Base-by-base conservation (phyloP, 2,797 vertebrate genomes). In the Oophaga sylvatica region DNA sequence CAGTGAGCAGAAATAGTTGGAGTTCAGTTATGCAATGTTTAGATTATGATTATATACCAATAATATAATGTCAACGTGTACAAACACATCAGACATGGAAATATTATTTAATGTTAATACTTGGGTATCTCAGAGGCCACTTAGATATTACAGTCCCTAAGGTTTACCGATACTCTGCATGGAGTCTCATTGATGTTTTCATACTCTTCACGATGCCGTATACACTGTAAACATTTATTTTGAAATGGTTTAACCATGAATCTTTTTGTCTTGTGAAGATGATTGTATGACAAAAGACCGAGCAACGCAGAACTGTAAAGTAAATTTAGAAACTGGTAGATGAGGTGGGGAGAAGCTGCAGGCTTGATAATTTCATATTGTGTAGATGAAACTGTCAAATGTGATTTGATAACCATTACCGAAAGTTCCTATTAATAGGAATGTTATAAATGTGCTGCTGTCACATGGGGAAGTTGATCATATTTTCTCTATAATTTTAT, bases 351-450 rank as follows among this genome's bases (percentile, higher is more conserved):
- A 22, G 26, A 87, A 67, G 45, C 48, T 56, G 59, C 48, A 53
- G 79, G 79, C 83, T 85, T 85, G 13, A 62, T 41, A 85, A 81
- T 70, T 81, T 77, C 45, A 81, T 88, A 85, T 67, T 82, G 70
- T 85, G 70, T 85, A 57, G 62, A 84, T 57, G 41, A 81, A 71
- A 57, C 56, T 85, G 87, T 85, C 83, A 88, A 76, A 80, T 80
- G 17, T 73, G 57, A 84, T 80, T 80, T 75, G 41, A 85, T 80
- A 85, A 84, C 59, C 48, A 59, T 41, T 63, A 85, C 81, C n/a
- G 60, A 77, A 65, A 26, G 62, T 71, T 85, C 76, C 79, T 78
- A 81, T 85, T 89, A 77, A 89, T 89, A 86, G 62, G 31, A 13
- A 68, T 76, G 29, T 41, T 78, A 68, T 81, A 76, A 86, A 76